A percentile compares a stretch with the other conserved stretches of the same genome.
Evolutionary conservation across 2,797 vertebrate species (phyloP).

Genomic region (Rhinophrynus dorsalis): DNA sequence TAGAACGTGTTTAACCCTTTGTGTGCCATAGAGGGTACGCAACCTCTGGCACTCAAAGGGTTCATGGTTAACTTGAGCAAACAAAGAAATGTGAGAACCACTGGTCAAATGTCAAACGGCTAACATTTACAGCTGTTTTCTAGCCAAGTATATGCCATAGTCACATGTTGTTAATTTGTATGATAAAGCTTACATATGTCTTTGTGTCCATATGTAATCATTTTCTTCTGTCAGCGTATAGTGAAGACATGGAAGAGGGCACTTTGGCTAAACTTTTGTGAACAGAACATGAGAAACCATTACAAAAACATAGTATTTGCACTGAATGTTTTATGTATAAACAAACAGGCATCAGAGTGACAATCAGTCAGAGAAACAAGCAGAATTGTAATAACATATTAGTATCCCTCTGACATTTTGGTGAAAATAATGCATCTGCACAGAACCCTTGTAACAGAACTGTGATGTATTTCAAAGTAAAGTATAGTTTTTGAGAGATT

Average conservation of each 20-base stretch:
- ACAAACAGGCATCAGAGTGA: not conserved
- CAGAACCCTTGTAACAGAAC: conserved; percentile 14
- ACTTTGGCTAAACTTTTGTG: conserved; percentile 12
- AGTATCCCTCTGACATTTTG: not conserved
- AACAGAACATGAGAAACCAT: conserved; percentile 17
- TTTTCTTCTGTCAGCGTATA: not conserved
- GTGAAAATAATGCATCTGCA: conserved; percentile 1
- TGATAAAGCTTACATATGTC: not conserved
- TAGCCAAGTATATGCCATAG: conserved; percentile 8
- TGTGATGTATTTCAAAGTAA: conserved; percentile 49
- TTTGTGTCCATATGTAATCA: conserved; percentile 17
- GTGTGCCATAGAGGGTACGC: no score
- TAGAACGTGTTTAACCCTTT: no score
- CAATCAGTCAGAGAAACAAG: conserved; percentile 1
- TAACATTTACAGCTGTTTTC: not conserved
- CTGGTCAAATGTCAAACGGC: no score
- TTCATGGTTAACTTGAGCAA: no score
- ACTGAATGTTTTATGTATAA: not conserved
- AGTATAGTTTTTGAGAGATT: conserved; percentile 47
- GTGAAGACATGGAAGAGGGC: not conserved
- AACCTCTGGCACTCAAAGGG: no score
- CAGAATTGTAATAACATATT: conserved; percentile 12
- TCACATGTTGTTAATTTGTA: conserved; percentile 23
- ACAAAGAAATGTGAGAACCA: no score
- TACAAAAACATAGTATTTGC: conserved; percentile 5